phyloP scores from a whole-genome alignment of 2,113 vertebrate species.

The Macroglossus sobrinus region DNA sequence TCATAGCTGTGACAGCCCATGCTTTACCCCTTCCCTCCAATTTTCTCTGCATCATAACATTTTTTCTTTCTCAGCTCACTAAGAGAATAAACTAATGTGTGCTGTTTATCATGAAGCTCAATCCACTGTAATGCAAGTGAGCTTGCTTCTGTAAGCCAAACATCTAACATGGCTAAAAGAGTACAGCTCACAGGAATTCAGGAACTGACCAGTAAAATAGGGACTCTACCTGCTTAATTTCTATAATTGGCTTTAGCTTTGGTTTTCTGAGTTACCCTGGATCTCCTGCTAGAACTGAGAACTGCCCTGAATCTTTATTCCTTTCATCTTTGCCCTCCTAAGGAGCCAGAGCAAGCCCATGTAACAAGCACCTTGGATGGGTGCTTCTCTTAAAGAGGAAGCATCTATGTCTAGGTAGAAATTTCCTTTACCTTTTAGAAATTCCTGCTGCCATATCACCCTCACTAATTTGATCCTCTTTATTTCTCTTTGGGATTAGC shows the following conservation, averaged over 20 bases:
- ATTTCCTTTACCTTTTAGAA: background rate
- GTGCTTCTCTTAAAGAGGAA: background rate
- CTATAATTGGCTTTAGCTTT: background rate
- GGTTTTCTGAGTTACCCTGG: background rate
- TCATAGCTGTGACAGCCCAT: background rate
- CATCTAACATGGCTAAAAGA: background rate
- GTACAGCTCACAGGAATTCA: background rate
- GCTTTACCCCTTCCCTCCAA: background rate
- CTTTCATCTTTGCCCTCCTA: background rate
- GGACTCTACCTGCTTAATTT: background rate
- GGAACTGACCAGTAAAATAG: background rate
- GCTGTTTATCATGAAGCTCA: background rate
- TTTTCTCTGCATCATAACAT: background rate
- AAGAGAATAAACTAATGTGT: background rate
- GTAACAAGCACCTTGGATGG: background rate
- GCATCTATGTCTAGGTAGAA: background rate
- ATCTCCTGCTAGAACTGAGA: background rate
- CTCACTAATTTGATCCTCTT: background rate
- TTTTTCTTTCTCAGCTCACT: background rate
- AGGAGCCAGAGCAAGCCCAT: accelerated
- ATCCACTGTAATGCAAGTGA: accelerated
- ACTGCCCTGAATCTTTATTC: background rate
- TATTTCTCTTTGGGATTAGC: background rate
- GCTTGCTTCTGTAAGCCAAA: background rate
- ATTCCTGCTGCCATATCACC: background rate